Evolutionary conservation across 2,113 vertebrate genomes (phyloP), one percentile per base, ranked within the genome.

Genomic region (Erpornis zantholeuca): DNA sequence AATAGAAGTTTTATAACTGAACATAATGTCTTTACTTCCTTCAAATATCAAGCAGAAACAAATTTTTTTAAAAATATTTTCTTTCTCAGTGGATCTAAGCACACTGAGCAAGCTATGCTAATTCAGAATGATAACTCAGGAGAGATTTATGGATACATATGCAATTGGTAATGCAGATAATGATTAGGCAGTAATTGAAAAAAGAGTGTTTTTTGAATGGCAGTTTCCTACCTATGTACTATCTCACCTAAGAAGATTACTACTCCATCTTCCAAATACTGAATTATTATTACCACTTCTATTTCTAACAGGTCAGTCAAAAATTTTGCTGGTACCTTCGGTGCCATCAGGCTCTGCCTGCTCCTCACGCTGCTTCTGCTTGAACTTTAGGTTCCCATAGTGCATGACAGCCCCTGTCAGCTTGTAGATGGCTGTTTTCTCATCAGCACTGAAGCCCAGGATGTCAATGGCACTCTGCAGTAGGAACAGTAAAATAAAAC

Each of bases 321-420:
- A 73, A 29, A 63, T 8, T 85, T 80, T 50, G 9, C 11, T 60
- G 4, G 0, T 95, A 96, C 96, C 96, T 96, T 97, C 96, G 0
- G 96, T 97, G 73, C 96, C 96, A 59, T 96, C 96, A 0, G 96
- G 96, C 70, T 97, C 96, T 71, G 96, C 96, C 57, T 97, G 96
- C 78, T 97, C 96, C 53, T 97, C 96, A 0, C 96, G 82, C 0
- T 97, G 96, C 0, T 97, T 97, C 22, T 97, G 96, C 87, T 97
- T 97, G 52, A 97, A 97, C 57, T 97, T 97, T 35, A 97, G 7
- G 61, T 97, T 97, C 3, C 96, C 96, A 0, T 97, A 97, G 84
- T 97, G 96, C 96, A 97, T 97, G 69, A 96, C 96, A 82, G 95
- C 96, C 16, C 96, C 96, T 18, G 96, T 97, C 73, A 97, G 87